Conservation (phyloP, 2,888 invertebrate genomes). For the Plebejus melissa region DNA sequence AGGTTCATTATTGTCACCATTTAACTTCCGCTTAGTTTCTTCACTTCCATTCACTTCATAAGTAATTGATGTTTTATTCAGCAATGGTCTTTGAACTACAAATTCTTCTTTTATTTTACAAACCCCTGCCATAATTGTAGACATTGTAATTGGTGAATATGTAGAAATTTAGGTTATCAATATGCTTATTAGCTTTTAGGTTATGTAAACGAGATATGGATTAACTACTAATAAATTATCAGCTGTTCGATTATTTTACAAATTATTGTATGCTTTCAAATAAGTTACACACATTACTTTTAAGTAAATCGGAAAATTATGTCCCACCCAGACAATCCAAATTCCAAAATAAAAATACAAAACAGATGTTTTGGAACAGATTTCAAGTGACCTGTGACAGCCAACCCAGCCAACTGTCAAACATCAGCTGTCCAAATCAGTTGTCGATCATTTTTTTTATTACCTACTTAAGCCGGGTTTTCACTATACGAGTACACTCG, state of each 20-base stretch:
- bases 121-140: conserved; percentile 52
- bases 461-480: too few relatives aligned
- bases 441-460: too few relatives aligned
- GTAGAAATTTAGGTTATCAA: conserved; percentile 16
- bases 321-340: neutral
- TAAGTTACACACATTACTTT: neutral
- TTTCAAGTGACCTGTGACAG: too few relatives aligned
- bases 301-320: neutral
- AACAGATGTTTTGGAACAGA: too few relatives aligned
- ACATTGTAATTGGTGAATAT: conserved; percentile 43
- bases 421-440: too few relatives aligned
- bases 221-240: neutral
- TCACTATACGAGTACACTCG: too few relatives aligned
- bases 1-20: conserved; percentile 39
- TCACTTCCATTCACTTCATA: conserved; percentile 35
- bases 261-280: neutral
- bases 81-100: neutral
- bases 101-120: conserved; percentile 64
- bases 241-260: neutral
- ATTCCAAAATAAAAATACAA: neutral
- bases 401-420: too few relatives aligned
- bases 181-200: conserved; percentile 16
- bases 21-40: conserved; percentile 54
- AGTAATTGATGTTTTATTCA: conserved; percentile 16
- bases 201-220: neutral